Evolutionary conservation across 2,113 vertebrate genomes (phyloP).

Genomic region (Sceloporus tristichus): DNA sequence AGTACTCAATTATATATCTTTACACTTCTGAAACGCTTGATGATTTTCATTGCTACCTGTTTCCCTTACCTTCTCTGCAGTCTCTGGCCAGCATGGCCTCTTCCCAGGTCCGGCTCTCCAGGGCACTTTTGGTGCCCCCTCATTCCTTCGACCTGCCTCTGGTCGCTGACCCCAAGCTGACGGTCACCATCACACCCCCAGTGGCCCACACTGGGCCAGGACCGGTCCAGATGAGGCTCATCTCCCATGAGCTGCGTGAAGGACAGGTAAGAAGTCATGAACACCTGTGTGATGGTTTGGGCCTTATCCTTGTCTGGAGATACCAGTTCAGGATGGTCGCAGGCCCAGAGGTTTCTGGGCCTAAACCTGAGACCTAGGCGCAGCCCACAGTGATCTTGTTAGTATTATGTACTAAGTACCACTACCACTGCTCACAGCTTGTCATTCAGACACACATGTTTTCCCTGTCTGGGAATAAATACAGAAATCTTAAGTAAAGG

Average conservation of each 20-base stretch:
- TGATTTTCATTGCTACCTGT: background rate
- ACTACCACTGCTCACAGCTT: too few species aligned
- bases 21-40: too few species aligned
- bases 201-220: conserved; percentile 84
- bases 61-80: conserved; percentile 63
- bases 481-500: too few species aligned
- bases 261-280: conserved; percentile 83
- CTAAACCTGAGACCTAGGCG: too few species aligned
- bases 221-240: conserved; percentile 87
- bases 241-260: conserved; percentile 89
- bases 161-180: conserved; percentile 78
- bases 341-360: too few species aligned
- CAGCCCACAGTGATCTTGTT: too few species aligned
- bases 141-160: conserved; percentile 86
- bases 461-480: too few species aligned
- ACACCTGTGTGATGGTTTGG: background rate
- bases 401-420: too few species aligned
- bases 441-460: too few species aligned
- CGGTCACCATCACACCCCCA: conserved; percentile 83
- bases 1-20: too few species aligned
- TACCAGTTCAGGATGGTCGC: too few species aligned
- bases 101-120: conserved; percentile 86
- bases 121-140: conserved; percentile 84
- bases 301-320: background rate
- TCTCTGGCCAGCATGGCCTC: conserved; percentile 89